Evolutionary conservation across 2,797 vertebrate genomes (phyloP), one percentile per base, ranked within the genome.

Genomic region (Harpagifer antarcticus): DNA sequence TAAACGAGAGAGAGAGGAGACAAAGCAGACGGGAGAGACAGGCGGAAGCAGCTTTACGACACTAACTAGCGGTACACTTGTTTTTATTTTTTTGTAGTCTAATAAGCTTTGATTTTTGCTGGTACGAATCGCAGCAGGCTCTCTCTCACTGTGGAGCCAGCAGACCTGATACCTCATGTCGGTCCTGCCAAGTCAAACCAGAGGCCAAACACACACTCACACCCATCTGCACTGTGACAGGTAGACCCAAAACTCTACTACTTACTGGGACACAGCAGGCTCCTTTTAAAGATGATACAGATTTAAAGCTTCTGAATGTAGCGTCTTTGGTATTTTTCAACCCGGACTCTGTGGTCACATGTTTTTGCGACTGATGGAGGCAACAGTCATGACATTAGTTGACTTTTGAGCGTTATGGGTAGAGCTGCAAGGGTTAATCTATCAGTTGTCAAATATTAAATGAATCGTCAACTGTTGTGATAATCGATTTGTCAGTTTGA

Each of bases 161-260:
- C 81, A 74, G 84, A 69, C 63, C 77, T 62, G 2, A 81, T 89
- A 91, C 90, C 86, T 90, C 87, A 88, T 60, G 33, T 76, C 58
- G 61, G 79, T 83, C 84, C 82, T 62, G 79, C 75, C 79, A 7
- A 76, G 67, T 71, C 76, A 49, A 68, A 78, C 13, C 73, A 84
- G 79, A 83, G 66, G 73, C 84, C 82, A 82, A 81, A 76, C 76
- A n/a, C 16, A 8, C 71, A 9, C 63, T 54, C 8, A 64, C 64
- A 68, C n/a, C 79, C 53, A 68, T 23, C 50, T 64, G 54, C 62
- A 66, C 63, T 55, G 52, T 40, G 48, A 61, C 74, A 60, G 43
- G 54, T 56, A 43, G 73, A 81, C 68, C 70, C 49, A 4, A 4
- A 4, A 5, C 23, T 9, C 43, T 1, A 45, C 43, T 1, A 45